Base-by-base conservation (phyloP, 2,113 vertebrate genomes). In the Prinia subflava region DNA sequence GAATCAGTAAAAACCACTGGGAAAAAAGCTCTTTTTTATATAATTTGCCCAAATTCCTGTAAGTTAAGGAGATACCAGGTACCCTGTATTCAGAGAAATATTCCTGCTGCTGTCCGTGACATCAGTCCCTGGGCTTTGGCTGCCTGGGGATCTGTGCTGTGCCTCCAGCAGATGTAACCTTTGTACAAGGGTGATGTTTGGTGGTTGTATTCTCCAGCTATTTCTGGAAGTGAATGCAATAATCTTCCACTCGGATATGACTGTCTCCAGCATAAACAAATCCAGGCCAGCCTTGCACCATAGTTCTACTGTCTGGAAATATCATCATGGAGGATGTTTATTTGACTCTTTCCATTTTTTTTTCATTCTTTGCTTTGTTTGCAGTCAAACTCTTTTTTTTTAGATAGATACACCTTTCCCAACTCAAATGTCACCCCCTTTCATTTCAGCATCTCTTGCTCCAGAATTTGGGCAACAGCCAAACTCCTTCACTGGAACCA, bases 231-330 rank as follows among this genome's bases (percentile, higher is more conserved):
- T 13, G 64, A 81, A 81, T 71, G 92, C 68, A 95, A 68, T 89
- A 67, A 92, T 74, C 62, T 37, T 77, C 76, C 41, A 81, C 86
- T 88, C 90, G 81, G 92, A 95, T 97, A 53, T 78, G 91, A 92
- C 79, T 70, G 76, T 86, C 82, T 95, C 96, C 96, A 97, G 92
- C 83, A 83, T 81, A 97, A 97, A 96, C 91, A 97, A 96, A 89
- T 49, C 47, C 80, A 81, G 68, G 83, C 83, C 76, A 83, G 71
- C 83, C 70, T 89, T 68, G 56, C n/a, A 81, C 76, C 89, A 67
- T 8, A 30, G 76, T 50, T 39, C n/a, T 69, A 56, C 53, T 83
- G 83, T 81, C 95, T 96, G 95, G 89, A 95, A 95, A 92, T 89
- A 77, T 21, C 95, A 94, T 75, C 80, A 52, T 31, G 49, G 77